A percentile compares a stretch with the other conserved stretches of the same genome.
Evolutionary conservation across 2,888 invertebrate genomes (phyloP).

Genomic region (Romanomermis culicivorax): DNA sequence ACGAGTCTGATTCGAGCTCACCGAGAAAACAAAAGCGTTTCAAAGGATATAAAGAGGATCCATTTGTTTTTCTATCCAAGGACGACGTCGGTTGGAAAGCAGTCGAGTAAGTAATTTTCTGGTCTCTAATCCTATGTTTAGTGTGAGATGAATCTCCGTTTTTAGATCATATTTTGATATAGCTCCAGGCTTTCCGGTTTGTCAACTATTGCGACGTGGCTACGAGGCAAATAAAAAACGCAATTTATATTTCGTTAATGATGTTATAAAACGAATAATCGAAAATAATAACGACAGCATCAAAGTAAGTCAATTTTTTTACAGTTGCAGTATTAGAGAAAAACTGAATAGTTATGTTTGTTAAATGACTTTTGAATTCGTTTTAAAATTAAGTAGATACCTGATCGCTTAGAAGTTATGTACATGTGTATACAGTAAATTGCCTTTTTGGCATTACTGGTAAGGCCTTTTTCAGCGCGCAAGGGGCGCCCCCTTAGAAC

Average conservation of each 20-base stretch:
- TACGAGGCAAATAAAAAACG: conserved; percentile 37
- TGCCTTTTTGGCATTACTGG: too few species aligned
- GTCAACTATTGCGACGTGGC: conserved; percentile 6
- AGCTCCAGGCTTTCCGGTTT: not conserved
- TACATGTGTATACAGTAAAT: too few species aligned
- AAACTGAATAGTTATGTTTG: too few species aligned
- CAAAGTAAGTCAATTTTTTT: conserved; percentile 36
- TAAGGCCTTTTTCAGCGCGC: too few species aligned
- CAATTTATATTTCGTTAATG: conserved; percentile 67
- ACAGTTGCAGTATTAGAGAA: too few species aligned
- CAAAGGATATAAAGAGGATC: conserved; percentile 77
- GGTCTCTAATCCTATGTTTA: too few species aligned
- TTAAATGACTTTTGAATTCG: too few species aligned
- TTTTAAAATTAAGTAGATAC: too few species aligned
- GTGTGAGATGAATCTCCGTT: too few species aligned
- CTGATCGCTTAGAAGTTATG: too few species aligned
- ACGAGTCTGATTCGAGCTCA: too few species aligned
- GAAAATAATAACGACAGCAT: conserved; percentile 47
- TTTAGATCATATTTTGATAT: conserved; percentile 7
- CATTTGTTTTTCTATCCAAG: conserved; percentile 71
- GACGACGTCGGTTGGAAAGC: conserved; percentile 60
- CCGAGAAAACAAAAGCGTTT: conserved; percentile 49
- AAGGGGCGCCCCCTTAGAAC: too few species aligned
- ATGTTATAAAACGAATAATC: conserved; percentile 57
- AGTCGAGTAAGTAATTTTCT: conserved; percentile 45